Percentiles rank a stretch among this genome's conserved stretches.
Conservation (phyloP, 2,888 invertebrate genomes). For the Amphipyra berbera region DNA sequence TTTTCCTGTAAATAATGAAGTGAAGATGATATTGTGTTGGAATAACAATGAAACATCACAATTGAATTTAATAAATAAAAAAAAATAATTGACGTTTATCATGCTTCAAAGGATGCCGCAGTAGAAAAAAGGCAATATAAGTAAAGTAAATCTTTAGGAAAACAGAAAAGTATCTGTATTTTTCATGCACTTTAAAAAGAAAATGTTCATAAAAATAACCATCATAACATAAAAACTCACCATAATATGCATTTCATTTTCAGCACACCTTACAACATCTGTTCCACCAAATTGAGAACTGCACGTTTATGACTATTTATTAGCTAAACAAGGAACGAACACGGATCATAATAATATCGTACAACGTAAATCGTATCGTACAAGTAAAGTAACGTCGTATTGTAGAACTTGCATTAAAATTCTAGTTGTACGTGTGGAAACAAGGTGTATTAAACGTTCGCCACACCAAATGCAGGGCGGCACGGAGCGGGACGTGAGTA, state of each 20-base stretch:
- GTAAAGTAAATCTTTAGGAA: too few species aligned
- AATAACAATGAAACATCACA: background rate
- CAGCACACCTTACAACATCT: background rate
- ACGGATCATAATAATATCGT: background rate
- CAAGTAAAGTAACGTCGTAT: background rate
- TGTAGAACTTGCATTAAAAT: conserved; percentile 8
- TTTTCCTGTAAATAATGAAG: conserved; percentile 12
- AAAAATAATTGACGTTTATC: too few species aligned
- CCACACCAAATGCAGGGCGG: too few species aligned
- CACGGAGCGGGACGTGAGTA: too few species aligned
- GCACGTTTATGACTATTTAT: conserved; percentile 19
- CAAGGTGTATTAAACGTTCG: background rate
- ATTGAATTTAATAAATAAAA: too few species aligned
- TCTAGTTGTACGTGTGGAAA: background rate
- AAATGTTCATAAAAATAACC: too few species aligned
- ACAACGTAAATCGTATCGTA: too few species aligned
- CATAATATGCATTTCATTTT: background rate
- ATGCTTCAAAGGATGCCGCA: too few species aligned
- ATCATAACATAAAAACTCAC: background rate
- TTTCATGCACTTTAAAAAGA: too few species aligned
- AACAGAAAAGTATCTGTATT: too few species aligned
- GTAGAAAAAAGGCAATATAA: too few species aligned
- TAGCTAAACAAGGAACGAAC: conserved; percentile 10
- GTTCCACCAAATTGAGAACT: conserved; percentile 7
- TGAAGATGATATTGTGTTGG: background rate